Evolutionary conservation across 1,140 invertebrate genomes (phyloP), one percentile per base, ranked within the genome.

Genomic region (Pseudobourletiella spinata): DNA sequence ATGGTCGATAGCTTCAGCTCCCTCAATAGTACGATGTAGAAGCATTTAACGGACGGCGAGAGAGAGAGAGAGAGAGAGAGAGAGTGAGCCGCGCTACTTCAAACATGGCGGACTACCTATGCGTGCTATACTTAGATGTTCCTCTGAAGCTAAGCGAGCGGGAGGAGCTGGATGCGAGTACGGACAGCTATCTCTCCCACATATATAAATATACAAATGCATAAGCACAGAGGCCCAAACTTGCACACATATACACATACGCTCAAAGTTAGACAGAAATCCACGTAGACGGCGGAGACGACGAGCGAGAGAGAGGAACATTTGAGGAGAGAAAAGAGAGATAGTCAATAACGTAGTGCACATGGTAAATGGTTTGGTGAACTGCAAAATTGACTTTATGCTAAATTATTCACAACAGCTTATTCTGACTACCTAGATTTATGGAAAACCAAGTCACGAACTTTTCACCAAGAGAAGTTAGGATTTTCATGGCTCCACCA

Each of bases 321-420:
- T 57, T 30, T 50, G 55, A 30, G 26, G 28, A 61, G 39, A 29
- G 60, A n/a, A n/a, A n/a, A 46, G 50, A 58, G 57, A 57, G 59
- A 56, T 63, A 67, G 66, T 64, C 66, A 67, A 67, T 62, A 65
- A 65, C 48, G 58, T 58, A 66, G 58, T 58, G 59, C 50, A 66
- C 58, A 69, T 69, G 58, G 64, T 69, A 66, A 69, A 69, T 66
- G 65, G 64, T 66, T 66, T 69, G 64, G 58, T 66, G 64, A 69
- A 69, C 64, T 66, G 61, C 64, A 59, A 69, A 69, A 69, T 69
- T 69, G 68, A 69, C 68, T 69, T 64, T 64, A 60, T 63, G 57
- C 64, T 69, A 66, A 69, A 69, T 69, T 69, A 69, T 69, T 69
- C 68, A 69, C 28, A 62, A 59, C 61, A 64, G 59, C 58, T 64